phyloP scores from a whole-genome alignment of 2,797 vertebrate species.

The Neomorphus geoffroyi region DNA sequence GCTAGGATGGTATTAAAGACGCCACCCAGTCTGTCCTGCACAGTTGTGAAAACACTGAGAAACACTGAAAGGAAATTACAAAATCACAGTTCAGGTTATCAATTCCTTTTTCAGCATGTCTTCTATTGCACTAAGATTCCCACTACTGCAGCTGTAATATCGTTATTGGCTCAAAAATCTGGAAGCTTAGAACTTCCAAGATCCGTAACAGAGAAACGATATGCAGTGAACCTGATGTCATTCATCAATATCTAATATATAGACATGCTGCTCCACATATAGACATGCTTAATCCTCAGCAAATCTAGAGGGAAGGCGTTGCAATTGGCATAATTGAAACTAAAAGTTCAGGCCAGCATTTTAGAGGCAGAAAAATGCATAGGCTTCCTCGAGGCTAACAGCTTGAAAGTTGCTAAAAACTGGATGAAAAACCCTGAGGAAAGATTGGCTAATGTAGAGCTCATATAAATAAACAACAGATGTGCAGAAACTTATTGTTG shows the following conservation, averaged over 20 bases:
- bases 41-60: background rate
- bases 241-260: background rate
- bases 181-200: background rate
- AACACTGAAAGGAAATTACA: background rate
- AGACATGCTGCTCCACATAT: too few relatives aligned
- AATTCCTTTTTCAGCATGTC: background rate
- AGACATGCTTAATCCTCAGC: background rate
- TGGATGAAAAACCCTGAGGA: background rate
- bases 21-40: background rate
- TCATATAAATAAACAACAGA: constrained; percentile 6
- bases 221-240: background rate
- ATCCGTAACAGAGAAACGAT: background rate
- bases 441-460: background rate
- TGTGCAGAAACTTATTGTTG: background rate
- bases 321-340: background rate
- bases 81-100: background rate
- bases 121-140: background rate
- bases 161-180: background rate
- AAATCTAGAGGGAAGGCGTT: background rate
- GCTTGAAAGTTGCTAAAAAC: background rate
- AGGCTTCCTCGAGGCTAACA: background rate
- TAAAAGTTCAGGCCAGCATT: background rate
- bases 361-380: background rate
- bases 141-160: background rate
- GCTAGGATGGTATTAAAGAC: background rate